These are phyloP conservation scores for Otus sunia DNA, from an alignment of 2,113 vertebrate genomes.

Conservation along the genomic window DNA sequence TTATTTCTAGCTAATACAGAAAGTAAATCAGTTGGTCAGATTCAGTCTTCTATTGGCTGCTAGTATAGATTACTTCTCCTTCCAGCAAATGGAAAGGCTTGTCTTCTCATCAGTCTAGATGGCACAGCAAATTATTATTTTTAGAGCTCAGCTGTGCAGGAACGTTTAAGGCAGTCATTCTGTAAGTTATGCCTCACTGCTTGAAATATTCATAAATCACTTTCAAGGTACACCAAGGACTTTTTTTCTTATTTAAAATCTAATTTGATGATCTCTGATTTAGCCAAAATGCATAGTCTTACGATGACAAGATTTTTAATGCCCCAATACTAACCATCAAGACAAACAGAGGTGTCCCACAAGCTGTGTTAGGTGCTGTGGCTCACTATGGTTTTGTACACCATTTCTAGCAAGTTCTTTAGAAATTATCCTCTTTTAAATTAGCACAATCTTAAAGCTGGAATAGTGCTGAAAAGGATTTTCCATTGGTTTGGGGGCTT, in stretches of 20 bases:
- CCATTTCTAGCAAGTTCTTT: neutral
- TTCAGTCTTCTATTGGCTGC: neutral
- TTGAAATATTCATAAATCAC: neutral
- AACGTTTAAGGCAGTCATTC: neutral
- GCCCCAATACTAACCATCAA: neutral
- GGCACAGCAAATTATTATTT: neutral
- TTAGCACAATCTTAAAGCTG: neutral
- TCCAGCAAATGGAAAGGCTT: neutral
- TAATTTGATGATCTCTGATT: neutral
- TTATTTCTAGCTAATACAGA: neutral
- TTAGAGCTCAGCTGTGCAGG: neutral
- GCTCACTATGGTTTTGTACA: neutral
- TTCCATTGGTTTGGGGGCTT: neutral
- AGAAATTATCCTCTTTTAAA: neutral
- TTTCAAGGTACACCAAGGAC: neutral
- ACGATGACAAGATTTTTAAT: neutral
- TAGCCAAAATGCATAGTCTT: neutral
- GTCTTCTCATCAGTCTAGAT: neutral
- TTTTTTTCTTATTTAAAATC: neutral
- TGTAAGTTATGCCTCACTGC: neutral
- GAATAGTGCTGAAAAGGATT: neutral
- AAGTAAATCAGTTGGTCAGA: neutral
- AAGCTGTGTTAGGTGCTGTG: neutral
- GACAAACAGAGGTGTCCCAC: neutral
- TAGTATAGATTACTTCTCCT: neutral